phyloP scores from a whole-genome alignment of 2,888 invertebrate species.

The Tuta absoluta region DNA sequence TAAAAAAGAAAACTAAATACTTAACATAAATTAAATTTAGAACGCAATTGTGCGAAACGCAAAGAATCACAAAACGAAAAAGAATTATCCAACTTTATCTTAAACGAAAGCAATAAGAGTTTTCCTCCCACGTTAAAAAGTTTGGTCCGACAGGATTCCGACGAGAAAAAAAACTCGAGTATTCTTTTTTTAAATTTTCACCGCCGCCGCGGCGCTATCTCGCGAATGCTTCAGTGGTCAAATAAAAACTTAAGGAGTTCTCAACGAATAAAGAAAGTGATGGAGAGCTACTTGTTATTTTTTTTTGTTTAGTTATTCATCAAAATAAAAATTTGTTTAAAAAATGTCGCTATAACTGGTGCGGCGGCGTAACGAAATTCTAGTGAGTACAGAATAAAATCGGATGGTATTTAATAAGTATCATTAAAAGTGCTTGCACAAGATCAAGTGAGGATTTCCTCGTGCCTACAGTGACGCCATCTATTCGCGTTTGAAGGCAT shows the following conservation, averaged over 20 bases:
- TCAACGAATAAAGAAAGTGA: conserved; percentile 52
- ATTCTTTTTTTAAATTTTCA: conserved; percentile 75
- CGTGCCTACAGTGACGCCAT: too few relatives aligned
- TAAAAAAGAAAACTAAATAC: background rate
- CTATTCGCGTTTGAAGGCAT: too few relatives aligned
- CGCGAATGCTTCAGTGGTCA: conserved; percentile 81
- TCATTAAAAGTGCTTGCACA: too few relatives aligned
- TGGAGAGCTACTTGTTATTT: conserved; percentile 38
- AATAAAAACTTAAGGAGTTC: conserved; percentile 80
- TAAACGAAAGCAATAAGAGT: conserved; percentile 48
- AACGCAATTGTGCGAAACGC: conserved; percentile 19
- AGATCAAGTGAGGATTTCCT: too few relatives aligned
- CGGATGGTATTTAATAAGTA: too few relatives aligned
- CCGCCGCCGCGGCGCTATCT: conserved; percentile 75
- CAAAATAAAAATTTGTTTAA: too few relatives aligned
- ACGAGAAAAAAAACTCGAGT: conserved; percentile 40
- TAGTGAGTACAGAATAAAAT: too few relatives aligned
- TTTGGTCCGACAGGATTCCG: conserved; percentile 50
- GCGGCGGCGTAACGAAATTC: too few relatives aligned
- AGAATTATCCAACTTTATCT: conserved; percentile 42
- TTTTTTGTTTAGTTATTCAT: conserved; percentile 28
- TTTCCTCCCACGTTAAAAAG: conserved; percentile 43
- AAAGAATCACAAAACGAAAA: conserved; percentile 33
- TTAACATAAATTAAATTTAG: conserved; percentile 5
- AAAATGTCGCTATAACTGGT: too few relatives aligned